These are phyloP conservation scores for Baccha elongata DNA, from an alignment of 2,888 invertebrate genomes.

Conservation along the genomic window DNA sequence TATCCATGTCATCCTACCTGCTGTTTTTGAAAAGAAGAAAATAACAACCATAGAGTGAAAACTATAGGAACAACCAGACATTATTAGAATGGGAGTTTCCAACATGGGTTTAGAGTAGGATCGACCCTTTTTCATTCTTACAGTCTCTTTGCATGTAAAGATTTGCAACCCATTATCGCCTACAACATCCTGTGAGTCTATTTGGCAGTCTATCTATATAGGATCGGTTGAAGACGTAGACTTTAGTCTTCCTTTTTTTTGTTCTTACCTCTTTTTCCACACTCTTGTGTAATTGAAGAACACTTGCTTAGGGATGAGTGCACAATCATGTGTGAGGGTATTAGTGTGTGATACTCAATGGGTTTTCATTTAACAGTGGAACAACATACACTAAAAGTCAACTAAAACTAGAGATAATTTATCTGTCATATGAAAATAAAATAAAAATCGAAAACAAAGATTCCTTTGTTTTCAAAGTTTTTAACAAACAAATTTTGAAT, in stretches of 20 bases:
- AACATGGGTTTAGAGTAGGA: not conserved
- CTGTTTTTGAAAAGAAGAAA: not conserved
- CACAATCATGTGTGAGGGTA: not conserved
- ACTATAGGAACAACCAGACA: conserved; percentile 6
- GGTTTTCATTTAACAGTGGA: not conserved
- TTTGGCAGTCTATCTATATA: not conserved
- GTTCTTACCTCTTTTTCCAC: not conserved
- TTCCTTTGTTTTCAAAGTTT: too few relatives aligned
- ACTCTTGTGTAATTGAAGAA: not conserved
- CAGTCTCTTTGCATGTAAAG: not conserved
- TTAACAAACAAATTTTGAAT: too few relatives aligned
- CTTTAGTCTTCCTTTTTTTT: not conserved
- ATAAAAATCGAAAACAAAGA: too few relatives aligned
- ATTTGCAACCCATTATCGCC: conserved; percentile 39
- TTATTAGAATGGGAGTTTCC: not conserved
- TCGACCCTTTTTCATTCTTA: not conserved
- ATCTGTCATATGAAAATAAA: too few relatives aligned
- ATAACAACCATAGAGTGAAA: not conserved
- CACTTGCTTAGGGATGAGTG: not conserved
- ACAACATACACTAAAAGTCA: not conserved
- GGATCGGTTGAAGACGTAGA: not conserved
- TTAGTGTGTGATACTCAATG: not conserved
- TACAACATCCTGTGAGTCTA: conserved; percentile 51
- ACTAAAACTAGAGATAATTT: not conserved
- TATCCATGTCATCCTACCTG: conserved; percentile 23